phyloP scores from a whole-genome alignment of 2,113 vertebrate genomes.

The Megaceryle torquata region DNA sequence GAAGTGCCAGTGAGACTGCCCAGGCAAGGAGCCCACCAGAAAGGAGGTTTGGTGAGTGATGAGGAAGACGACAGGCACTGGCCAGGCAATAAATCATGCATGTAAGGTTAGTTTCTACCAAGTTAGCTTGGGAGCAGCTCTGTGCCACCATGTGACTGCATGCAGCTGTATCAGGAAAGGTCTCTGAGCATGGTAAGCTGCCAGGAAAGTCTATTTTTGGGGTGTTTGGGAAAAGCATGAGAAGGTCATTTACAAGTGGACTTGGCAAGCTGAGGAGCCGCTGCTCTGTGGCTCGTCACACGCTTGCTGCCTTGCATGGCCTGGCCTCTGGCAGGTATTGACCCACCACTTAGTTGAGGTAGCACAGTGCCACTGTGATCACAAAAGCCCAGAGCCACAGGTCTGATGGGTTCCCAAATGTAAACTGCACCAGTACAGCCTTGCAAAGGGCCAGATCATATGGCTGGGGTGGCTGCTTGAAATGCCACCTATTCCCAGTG shows the following conservation, averaged over 20 bases:
- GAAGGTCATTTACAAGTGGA: constrained; percentile 47
- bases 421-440: background rate
- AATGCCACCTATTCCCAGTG: background rate
- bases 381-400: background rate
- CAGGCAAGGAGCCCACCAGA: background rate
- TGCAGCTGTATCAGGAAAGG: background rate
- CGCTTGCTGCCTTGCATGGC: background rate
- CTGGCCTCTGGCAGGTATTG: background rate
- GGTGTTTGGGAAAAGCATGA: constrained; percentile 4
- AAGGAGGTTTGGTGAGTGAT: background rate
- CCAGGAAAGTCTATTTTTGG: constrained; percentile 60
- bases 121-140: background rate
- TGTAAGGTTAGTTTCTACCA: background rate
- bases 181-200: background rate
- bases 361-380: background rate
- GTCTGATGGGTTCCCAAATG: fast-evolving
- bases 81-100: background rate
- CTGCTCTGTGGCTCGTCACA: constrained; percentile 19
- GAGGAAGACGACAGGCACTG: background rate
- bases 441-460: background rate
- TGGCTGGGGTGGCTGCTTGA: background rate
- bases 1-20: fast-evolving
- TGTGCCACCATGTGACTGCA: background rate
- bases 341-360: background rate
- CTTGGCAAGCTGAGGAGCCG: background rate